phyloP scores from a whole-genome alignment of 2,113 vertebrate genomes.

The Cyprinus carpio region DNA sequence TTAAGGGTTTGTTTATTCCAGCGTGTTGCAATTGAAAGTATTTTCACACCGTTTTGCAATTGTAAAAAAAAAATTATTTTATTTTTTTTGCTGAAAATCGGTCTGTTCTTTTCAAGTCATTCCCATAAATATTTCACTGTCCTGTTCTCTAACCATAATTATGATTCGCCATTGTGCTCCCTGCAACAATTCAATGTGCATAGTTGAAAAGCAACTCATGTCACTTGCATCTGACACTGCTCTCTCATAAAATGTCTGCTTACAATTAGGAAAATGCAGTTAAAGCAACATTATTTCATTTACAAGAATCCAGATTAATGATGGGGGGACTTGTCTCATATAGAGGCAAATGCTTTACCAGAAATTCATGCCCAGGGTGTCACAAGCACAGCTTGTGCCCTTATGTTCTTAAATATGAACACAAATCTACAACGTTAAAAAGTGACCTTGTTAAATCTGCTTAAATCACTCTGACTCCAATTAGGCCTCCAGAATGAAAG shows the following conservation, averaged over 20 bases:
- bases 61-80: neutral
- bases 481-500: constrained; percentile 52
- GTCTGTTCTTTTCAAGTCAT: neutral
- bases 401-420: neutral
- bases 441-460: constrained; percentile 49
- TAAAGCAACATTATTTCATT: constrained; percentile 38
- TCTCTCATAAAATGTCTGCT: constrained; percentile 51
- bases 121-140: constrained; percentile 22
- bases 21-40: neutral
- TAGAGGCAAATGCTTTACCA: constrained; percentile 46
- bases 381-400: constrained; percentile 26
- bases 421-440: constrained; percentile 31
- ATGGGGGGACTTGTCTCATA: constrained; percentile 36
- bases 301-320: constrained; percentile 55
- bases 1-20: neutral
- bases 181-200: constrained; percentile 37
- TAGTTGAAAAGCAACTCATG: constrained; percentile 50
- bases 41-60: neutral
- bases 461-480: constrained; percentile 55
- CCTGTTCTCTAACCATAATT: constrained; percentile 26
- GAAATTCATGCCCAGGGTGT: constrained; percentile 38
- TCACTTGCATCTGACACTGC: constrained; percentile 37
- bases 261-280: constrained; percentile 50
- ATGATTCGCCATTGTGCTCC: constrained; percentile 1
- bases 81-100: neutral